These are phyloP conservation scores for Drosophila kikkawai DNA, from an alignment of 1,140 invertebrate genomes.

Conservation along the genomic window DNA sequence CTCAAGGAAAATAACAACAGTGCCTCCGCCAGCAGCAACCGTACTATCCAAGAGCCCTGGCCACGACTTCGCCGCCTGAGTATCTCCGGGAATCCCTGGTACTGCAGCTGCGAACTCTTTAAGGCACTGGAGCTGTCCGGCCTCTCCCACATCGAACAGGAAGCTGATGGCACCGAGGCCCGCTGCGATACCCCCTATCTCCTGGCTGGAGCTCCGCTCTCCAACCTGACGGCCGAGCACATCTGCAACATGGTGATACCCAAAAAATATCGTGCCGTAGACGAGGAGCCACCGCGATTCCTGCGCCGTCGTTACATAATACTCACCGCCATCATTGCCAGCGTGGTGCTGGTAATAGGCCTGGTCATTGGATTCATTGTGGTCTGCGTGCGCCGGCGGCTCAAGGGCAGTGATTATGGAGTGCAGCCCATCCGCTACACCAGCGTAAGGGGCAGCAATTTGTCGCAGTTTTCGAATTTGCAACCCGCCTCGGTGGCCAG, in stretches of 20 bases:
- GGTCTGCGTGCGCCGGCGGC: conserved; percentile 69
- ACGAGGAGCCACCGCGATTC: conserved; percentile 79
- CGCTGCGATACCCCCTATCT: conserved; percentile 78
- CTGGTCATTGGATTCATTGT: conserved; percentile 78
- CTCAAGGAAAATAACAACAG: conserved; percentile 32
- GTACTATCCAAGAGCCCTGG: conserved; percentile 39
- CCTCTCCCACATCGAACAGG: conserved; percentile 26
- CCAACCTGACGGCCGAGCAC: conserved; percentile 65
- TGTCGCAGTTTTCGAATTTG: conserved; percentile 73
- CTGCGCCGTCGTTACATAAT: conserved; percentile 77
- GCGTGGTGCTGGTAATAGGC: conserved; percentile 74
- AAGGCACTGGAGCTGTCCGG: conserved; percentile 57
- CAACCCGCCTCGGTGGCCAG: conserved; percentile 66
- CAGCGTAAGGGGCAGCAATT: conserved; percentile 79
- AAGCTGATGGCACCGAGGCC: conserved; percentile 22
- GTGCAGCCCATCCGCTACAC: conserved; percentile 83
- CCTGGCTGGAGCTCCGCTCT: conserved; percentile 59
- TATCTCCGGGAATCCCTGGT: conserved; percentile 87
- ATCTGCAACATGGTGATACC: conserved; percentile 76
- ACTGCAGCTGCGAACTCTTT: conserved; percentile 86
- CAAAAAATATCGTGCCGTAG: conserved; percentile 67
- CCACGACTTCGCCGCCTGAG: conserved; percentile 85
- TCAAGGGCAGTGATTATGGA: conserved; percentile 79
- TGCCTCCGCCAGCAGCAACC: neutral
- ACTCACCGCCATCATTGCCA: conserved; percentile 74